A percentile compares a stretch with the other conserved stretches of the same genome.
Evolutionary conservation across 2,113 vertebrate genomes (phyloP).

Genomic region (Myotis brandtii): DNA sequence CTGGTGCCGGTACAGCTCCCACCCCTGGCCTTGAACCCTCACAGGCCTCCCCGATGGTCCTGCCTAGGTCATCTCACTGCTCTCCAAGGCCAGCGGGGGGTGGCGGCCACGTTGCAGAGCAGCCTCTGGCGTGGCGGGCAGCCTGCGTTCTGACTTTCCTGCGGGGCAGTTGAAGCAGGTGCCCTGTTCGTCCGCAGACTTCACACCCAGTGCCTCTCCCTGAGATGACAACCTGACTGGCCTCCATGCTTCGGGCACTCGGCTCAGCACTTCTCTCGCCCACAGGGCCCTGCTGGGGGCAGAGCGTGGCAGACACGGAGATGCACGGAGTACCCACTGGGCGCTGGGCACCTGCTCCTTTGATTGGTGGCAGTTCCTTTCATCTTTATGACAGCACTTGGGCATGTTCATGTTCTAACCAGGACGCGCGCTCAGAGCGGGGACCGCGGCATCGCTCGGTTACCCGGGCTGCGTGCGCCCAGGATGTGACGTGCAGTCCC

Average conservation of each 20-base stretch:
- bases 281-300: rapidly evolving
- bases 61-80: not conserved
- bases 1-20: rapidly evolving
- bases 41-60: not conserved
- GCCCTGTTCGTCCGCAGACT: rapidly evolving
- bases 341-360: not conserved
- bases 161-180: rapidly evolving
- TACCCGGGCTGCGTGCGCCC: not conserved
- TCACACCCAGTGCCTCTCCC: rapidly evolving
- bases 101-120: rapidly evolving
- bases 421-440: not conserved
- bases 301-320: too few relatives aligned
- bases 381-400: not conserved
- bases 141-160: too few relatives aligned
- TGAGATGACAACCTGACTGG: not conserved
- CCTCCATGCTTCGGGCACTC: rapidly evolving
- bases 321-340: rapidly evolving
- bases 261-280: rapidly evolving
- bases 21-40: not conserved
- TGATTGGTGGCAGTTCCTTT: rapidly evolving
- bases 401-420: too few relatives aligned
- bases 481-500: rapidly evolving
- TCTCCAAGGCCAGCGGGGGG: rapidly evolving
- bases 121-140: rapidly evolving
- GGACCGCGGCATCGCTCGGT: rapidly evolving